A percentile compares a stretch with the other conserved stretches of the same genome.
Conservation (phyloP, 2,888 invertebrate species). For the Itoplectis maculator region DNA sequence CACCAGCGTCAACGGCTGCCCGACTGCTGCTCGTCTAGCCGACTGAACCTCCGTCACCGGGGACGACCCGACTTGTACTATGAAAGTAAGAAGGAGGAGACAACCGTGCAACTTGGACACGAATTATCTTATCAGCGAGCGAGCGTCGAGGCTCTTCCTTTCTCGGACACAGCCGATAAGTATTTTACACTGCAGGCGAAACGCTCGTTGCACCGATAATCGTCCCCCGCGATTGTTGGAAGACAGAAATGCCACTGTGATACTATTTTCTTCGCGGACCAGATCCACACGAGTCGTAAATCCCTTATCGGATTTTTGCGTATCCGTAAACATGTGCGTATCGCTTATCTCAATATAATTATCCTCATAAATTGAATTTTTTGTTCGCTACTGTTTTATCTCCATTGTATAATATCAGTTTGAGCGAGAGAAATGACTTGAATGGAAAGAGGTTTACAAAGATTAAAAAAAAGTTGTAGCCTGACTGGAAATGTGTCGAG, state of each 20-base stretch:
- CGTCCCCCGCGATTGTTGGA: background rate
- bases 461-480: too few relatives aligned
- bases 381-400: background rate
- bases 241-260: slow-evolving; percentile 2
- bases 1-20: background rate
- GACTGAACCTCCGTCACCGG: slow-evolving; percentile 41
- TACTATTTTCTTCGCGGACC: background rate
- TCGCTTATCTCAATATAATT: background rate
- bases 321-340: background rate
- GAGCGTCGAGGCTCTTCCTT: slow-evolving; percentile 29
- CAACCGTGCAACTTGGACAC: slow-evolving; percentile 53
- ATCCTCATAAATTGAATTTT: background rate
- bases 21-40: background rate
- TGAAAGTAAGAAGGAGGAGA: slow-evolving; percentile 44
- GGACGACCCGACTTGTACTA: slow-evolving; percentile 45
- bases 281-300: background rate
- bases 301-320: background rate
- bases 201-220: slow-evolving; percentile 15
- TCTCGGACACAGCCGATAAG: slow-evolving; percentile 48
- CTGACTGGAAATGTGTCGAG: too few relatives aligned
- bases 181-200: slow-evolving; percentile 16
- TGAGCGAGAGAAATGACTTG: too few relatives aligned
- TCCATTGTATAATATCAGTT: background rate
- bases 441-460: too few relatives aligned
- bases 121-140: slow-evolving; percentile 62